Conservation (phyloP, 2,797 vertebrate species). For the Tenualosa ilisha region DNA sequence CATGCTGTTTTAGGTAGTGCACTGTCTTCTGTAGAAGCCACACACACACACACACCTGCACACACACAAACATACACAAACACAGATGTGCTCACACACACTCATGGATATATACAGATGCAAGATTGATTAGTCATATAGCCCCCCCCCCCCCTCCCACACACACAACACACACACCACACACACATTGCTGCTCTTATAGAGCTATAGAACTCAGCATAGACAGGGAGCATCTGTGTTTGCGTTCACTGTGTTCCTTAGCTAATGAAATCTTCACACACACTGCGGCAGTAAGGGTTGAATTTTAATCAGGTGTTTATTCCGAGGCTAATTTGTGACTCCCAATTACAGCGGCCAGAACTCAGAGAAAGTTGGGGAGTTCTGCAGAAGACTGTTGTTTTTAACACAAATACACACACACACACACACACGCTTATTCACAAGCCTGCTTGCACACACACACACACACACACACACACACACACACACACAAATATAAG, state of each 20-base stretch:
- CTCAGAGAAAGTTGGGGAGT: too few relatives aligned
- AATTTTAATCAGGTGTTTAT: conserved; percentile 5
- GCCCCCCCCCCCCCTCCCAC: too few relatives aligned
- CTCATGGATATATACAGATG: too few relatives aligned
- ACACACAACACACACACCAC: neutral
- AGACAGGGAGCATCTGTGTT: neutral
- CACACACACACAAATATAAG: neutral
- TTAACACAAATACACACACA: neutral
- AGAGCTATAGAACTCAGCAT: neutral
- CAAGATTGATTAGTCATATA: too few relatives aligned
- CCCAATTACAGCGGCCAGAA: too few relatives aligned
- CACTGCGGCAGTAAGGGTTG: neutral
- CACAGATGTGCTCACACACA: too few relatives aligned
- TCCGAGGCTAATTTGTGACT: neutral
- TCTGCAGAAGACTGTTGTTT: too few relatives aligned
- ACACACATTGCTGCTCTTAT: neutral
- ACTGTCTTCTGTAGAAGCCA: too few relatives aligned
- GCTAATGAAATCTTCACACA: neutral
- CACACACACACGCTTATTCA: neutral
- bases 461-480: neutral
- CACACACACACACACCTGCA: neutral
- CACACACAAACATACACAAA: neutral
- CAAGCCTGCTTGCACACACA: neutral
- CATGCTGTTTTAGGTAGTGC: neutral
- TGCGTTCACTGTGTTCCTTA: neutral